Evolutionary conservation across 2,797 vertebrate genomes (phyloP).

Genomic region (Yasuhikotakia modesta): DNA sequence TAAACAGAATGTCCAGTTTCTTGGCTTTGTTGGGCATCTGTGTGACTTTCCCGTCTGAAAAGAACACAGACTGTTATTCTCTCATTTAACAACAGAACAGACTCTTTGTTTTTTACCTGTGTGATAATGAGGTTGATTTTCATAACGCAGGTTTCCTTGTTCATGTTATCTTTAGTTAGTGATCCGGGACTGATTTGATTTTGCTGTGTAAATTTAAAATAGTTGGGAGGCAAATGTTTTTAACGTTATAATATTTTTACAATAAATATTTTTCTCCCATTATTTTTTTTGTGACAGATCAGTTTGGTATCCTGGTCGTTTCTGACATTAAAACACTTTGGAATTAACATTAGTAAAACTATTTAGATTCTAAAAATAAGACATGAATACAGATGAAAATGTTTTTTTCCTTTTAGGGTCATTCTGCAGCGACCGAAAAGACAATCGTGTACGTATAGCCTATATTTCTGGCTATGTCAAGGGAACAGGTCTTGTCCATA

Average conservation of each 20-base stretch:
- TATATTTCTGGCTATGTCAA: neutral
- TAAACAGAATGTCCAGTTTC: constrained; percentile 59
- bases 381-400: neutral
- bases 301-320: too few relatives aligned
- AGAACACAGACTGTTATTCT: neutral
- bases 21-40: constrained; percentile 23
- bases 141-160: neutral
- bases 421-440: neutral
- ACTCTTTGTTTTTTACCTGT: neutral
- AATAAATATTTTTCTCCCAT: neutral
- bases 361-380: too few relatives aligned
- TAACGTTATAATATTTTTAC: neutral
- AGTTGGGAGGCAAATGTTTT: neutral
- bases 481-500: constrained; percentile 32
- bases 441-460: neutral
- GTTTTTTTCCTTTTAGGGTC: neutral
- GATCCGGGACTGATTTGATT: neutral
- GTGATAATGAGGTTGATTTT: neutral
- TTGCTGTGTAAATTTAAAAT: neutral
- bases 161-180: neutral
- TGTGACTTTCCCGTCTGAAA: constrained; percentile 23
- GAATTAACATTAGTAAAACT: too few relatives aligned
- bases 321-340: too few relatives aligned
- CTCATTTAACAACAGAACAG: neutral
- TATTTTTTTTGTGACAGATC: too few relatives aligned